Conservation (phyloP, 2,113 vertebrate genomes). For the Sisor rabdophorus region DNA sequence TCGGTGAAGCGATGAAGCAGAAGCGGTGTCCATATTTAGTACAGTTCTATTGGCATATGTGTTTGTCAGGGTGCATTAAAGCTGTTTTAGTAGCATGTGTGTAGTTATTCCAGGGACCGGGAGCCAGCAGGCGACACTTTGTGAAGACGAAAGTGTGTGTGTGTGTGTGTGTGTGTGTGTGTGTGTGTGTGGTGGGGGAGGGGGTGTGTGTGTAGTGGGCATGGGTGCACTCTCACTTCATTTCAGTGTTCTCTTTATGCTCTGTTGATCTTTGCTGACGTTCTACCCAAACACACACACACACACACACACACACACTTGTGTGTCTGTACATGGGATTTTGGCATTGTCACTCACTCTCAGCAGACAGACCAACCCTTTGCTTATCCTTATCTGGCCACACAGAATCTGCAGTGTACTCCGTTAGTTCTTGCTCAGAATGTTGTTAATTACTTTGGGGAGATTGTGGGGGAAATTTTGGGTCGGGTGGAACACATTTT, state of each 20-base stretch:
- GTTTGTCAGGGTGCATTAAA: slow-evolving; percentile 3
- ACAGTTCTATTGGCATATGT: neutral
- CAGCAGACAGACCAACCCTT: neutral
- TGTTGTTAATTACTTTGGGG: slow-evolving; percentile 29
- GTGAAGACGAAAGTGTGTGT: neutral
- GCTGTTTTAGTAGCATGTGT: neutral
- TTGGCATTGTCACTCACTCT: neutral
- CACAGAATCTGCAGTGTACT: neutral
- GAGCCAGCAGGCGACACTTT: neutral
- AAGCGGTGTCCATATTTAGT: neutral
- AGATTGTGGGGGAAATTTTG: neutral
- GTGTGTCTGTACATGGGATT: neutral
- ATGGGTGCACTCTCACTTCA: neutral
- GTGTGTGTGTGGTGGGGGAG: too few species aligned
- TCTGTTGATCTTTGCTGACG: slow-evolving; percentile 10
- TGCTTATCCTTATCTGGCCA: neutral
- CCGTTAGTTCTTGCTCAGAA: neutral
- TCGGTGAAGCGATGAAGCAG: neutral
- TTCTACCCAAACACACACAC: neutral
- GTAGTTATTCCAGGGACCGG: neutral
- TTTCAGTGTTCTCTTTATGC: slow-evolving; percentile 9
- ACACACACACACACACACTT: neutral
- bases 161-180: neutral
- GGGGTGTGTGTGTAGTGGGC: neutral
- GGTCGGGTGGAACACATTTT: neutral